Evolutionary conservation across 2,888 invertebrate species (phyloP), one percentile per base, ranked within the genome.

Genomic region (Archaeoteleia sp.): DNA sequence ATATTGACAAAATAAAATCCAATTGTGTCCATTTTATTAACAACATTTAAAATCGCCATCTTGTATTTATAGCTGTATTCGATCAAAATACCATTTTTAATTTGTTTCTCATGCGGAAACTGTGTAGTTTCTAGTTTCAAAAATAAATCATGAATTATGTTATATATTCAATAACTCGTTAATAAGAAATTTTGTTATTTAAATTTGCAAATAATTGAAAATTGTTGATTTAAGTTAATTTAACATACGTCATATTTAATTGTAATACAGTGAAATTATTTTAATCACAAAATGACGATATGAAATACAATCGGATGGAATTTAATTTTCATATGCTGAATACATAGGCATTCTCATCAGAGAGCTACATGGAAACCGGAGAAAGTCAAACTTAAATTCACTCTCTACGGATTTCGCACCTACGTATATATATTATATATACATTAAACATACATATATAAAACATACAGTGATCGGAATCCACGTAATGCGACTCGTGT

Each of bases 1-100:
- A 55, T 67, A 60, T 54, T 67, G 66, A 54, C 66, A 60, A 67
- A 67, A 60, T 39, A 27, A 67, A 67, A 67, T 60, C 54, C 66
- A 60, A 58, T 53, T 39, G 37, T 55, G 49, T 60, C 60, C 48
- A 55, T 60, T 60, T 60, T 53, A 39, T 29, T 20, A 34, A 20
- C 53, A 60, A 45, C 45, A 60, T 54, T 45, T 53, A 54, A 48
- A 53, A 30, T 53, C 54, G 54, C 66, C 57, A 57, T 57, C 63
- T 57, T 65, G 57, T 57, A 65, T 45, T 57, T 57, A 57, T 45
- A 39, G 54, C 30, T 17, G 32, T 32, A 23, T n/a, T n/a, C n/a
- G n/a, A n/a, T n/a, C n/a, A n/a, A n/a, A n/a, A n/a, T n/a, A n/a
- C n/a, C n/a, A n/a, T n/a, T n/a, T n/a, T n/a, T n/a, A n/a, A n/a